Evolutionary conservation across 2,113 vertebrate genomes (phyloP), one percentile per base, ranked within the genome.

Genomic region (Xiphophorus maculatus): DNA sequence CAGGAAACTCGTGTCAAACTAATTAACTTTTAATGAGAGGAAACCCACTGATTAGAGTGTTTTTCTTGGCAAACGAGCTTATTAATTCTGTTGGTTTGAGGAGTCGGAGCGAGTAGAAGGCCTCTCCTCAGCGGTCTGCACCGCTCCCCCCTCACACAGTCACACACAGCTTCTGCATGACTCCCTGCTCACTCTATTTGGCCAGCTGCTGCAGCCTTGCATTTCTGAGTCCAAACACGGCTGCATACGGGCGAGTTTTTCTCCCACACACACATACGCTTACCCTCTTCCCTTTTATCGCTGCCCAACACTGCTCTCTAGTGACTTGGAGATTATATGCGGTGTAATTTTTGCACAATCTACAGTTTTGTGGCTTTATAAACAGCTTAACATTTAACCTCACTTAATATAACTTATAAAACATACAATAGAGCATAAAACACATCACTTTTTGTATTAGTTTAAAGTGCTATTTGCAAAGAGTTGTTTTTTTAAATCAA

Each of bases 21-120:
- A 96, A 96, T 95, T 94, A 94, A 95, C 93, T 93, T 95, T 94
- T 95, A 96, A 94, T 94, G 95, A 96, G 94, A 95, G 94, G 94
- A 96, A 96, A 95, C 90, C 92, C 88, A 92, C 93, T 95, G 95
- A 96, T 96, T 95, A 95, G 94, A 93, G 93, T 94, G 95, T 94
- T 95, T 96, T 94, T 91, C 86, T 90, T 94, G 94, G 95, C 94
- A 91, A 93, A 94, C 79, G 76, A 93, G 92, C 88, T 93, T 87
- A 95, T 95, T 95, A 94, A 96, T 95, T 94, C 93, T 95, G 94
- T 94, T 91, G 87, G 91, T 93, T 90, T 89, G 86, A 87, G 82
- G 81, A 91, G 84, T 84, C 76, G 74, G 81, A 58, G 81, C 51
- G 86, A 87, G 85, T 84, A 88, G 78, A 85, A 89, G 83, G 79